Evolutionary conservation across 2,888 invertebrate genomes (phyloP).

Genomic region (Ditylenchus weischeri): DNA sequence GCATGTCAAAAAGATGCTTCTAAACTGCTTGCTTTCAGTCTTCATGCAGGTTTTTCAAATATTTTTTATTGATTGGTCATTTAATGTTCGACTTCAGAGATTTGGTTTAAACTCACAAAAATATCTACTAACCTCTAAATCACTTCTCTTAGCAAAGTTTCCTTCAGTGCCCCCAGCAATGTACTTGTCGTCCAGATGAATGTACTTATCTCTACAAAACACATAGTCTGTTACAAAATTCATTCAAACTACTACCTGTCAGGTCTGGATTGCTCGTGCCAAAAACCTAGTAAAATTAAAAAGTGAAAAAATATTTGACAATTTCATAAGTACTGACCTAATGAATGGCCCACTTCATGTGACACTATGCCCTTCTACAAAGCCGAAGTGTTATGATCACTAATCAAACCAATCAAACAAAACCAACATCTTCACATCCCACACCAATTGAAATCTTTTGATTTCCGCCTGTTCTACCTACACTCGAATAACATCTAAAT

Average conservation of each 20-base stretch:
- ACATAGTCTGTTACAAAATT: slow-evolving; percentile 41
- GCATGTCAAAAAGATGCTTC: too few species aligned
- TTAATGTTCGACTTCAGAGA: too few species aligned
- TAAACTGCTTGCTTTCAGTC: too few species aligned
- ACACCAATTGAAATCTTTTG: slow-evolving; percentile 56
- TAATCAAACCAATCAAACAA: too few species aligned
- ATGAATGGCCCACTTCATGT: slow-evolving; percentile 50
- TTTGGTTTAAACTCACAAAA: too few species aligned
- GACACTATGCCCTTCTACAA: slow-evolving; percentile 50
- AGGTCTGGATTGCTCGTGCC: slow-evolving; percentile 56
- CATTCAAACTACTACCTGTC: slow-evolving; percentile 38
- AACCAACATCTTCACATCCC: slow-evolving; percentile 55
- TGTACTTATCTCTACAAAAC: slow-evolving; percentile 17
- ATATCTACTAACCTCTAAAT: slow-evolving; percentile 21
- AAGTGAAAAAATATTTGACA: too few species aligned
- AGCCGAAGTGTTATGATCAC: background rate
- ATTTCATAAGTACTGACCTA: too few species aligned
- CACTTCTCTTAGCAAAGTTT: slow-evolving; percentile 55
- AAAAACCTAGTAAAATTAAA: slow-evolving; percentile 45
- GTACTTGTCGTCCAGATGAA: slow-evolving; percentile 20
- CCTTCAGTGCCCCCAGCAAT: slow-evolving; percentile 37
- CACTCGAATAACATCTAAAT: slow-evolving; percentile 29
- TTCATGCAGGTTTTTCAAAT: too few species aligned
- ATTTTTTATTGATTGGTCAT: too few species aligned
- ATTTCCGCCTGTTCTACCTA: slow-evolving; percentile 51